Conservation (phyloP, 2,797 vertebrate species). For the Urosaurus nigricauda region DNA sequence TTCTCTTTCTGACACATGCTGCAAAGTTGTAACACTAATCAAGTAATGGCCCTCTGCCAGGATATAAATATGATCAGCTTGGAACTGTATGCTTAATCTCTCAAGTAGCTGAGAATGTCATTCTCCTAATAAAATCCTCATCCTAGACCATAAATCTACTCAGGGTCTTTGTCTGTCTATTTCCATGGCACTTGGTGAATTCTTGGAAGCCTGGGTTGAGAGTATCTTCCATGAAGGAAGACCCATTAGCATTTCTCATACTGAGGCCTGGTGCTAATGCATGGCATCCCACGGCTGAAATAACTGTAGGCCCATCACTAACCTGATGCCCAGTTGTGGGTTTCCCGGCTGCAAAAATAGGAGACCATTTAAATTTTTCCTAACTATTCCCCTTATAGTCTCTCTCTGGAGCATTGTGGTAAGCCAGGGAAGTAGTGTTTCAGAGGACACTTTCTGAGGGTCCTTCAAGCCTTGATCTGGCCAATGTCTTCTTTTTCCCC, state of each 20-base stretch:
- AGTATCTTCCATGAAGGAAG: not conserved
- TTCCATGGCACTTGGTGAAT: not conserved
- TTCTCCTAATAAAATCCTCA: not conserved
- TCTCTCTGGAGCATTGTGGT: not conserved
- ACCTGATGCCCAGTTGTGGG: not conserved
- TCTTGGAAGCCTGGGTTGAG: not conserved
- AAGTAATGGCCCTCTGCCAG: constrained; percentile 5
- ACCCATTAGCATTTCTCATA: not conserved
- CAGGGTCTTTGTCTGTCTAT: not conserved
- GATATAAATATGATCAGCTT: constrained; percentile 26
- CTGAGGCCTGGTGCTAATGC: not conserved
- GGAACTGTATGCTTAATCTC: constrained; percentile 15
- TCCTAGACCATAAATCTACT: not conserved
- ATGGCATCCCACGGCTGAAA: not conserved
- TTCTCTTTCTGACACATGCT: constrained; percentile 22
- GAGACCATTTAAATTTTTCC: not conserved
- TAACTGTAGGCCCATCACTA: not conserved
- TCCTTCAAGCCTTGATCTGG: not conserved
- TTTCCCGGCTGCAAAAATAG: not conserved
- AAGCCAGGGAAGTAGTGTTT: not conserved
- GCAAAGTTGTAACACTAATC: constrained; percentile 28
- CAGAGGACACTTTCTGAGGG: not conserved
- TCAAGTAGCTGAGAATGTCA: not conserved
- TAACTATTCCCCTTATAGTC: not conserved
- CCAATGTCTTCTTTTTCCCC: not conserved